These are phyloP conservation scores for Mylabris phalerata DNA, from an alignment of 1,140 invertebrate species.

Conservation along the genomic window DNA sequence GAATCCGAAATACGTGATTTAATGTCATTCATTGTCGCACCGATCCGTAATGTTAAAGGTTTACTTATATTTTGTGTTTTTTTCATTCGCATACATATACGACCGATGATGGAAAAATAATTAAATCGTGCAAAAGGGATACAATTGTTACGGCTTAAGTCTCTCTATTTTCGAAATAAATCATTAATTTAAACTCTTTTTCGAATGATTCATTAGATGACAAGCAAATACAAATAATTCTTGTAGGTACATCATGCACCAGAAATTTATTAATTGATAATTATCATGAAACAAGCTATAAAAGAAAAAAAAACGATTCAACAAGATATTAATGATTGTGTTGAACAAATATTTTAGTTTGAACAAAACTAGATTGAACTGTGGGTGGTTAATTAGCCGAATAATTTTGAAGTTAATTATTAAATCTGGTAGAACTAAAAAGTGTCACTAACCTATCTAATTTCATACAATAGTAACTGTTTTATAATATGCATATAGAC, in stretches of 20 bases:
- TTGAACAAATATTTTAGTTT: too few relatives aligned
- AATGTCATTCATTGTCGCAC: conserved; percentile 15
- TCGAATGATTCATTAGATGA: too few relatives aligned
- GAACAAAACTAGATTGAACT: not conserved
- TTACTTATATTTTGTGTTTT: too few relatives aligned
- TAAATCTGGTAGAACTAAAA: conserved; percentile 18
- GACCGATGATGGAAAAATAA: too few relatives aligned
- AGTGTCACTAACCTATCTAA: conserved; percentile 14
- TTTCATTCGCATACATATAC: too few relatives aligned
- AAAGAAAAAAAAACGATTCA: too few relatives aligned
- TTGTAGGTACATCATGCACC: not conserved
- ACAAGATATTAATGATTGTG: conserved; percentile 9
- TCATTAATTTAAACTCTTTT: not conserved
- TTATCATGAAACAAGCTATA: not conserved
- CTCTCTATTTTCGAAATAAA: not conserved
- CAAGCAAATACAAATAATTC: too few relatives aligned
- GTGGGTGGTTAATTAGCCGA: conserved; percentile 20
- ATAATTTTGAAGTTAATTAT: conserved; percentile 13
- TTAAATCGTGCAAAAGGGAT: too few relatives aligned
- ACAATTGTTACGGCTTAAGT: too few relatives aligned
- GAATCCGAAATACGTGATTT: conserved; percentile 34
- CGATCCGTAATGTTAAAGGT: too few relatives aligned
- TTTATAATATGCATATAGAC: conserved; percentile 15
- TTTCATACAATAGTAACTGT: conserved; percentile 8
- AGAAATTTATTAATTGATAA: conserved; percentile 21